These are phyloP conservation scores for Oreochromis niloticus DNA, from an alignment of 2,113 vertebrate genomes.

Conservation along the genomic window DNA sequence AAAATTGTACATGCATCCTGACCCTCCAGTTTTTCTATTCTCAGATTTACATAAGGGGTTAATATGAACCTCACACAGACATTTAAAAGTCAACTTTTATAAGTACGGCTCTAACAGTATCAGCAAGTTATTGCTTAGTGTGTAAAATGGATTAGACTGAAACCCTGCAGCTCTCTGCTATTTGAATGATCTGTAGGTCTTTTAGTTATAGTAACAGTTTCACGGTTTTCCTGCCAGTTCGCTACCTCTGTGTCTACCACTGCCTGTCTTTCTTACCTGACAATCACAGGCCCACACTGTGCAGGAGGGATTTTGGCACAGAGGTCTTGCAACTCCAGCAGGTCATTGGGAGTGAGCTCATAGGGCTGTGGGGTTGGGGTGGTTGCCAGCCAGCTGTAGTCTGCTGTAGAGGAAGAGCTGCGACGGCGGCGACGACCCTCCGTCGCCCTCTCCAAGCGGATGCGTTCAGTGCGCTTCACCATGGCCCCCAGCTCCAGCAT, in stretches of 20 bases:
- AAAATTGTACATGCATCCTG: neutral
- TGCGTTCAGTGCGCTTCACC: constrained; percentile 75
- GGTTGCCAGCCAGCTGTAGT: constrained; percentile 78
- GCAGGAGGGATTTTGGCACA: constrained; percentile 73
- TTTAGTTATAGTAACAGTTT: neutral
- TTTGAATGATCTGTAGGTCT: neutral
- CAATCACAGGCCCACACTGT: constrained; percentile 75
- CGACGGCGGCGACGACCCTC: constrained; percentile 57
- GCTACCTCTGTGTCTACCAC: neutral
- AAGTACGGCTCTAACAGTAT: neutral
- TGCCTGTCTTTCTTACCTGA: constrained; percentile 57
- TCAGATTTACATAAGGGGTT: neutral
- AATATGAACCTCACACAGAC: neutral
- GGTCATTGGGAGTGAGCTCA: constrained; percentile 71
- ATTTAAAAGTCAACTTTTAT: neutral
- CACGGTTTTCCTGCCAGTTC: neutral
- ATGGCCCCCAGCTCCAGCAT: constrained; percentile 77
- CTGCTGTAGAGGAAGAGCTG: constrained; percentile 64
- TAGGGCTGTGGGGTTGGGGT: constrained; percentile 56
- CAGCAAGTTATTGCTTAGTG: neutral
- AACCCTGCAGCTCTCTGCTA: neutral
- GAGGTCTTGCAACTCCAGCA: constrained; percentile 76
- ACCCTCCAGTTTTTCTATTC: neutral
- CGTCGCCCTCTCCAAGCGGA: constrained; percentile 63
- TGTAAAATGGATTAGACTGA: neutral